Percentiles rank a stretch among this genome's conserved stretches.
Conservation (phyloP, 2,797 vertebrate species). For the Coendou prehensilis region DNA sequence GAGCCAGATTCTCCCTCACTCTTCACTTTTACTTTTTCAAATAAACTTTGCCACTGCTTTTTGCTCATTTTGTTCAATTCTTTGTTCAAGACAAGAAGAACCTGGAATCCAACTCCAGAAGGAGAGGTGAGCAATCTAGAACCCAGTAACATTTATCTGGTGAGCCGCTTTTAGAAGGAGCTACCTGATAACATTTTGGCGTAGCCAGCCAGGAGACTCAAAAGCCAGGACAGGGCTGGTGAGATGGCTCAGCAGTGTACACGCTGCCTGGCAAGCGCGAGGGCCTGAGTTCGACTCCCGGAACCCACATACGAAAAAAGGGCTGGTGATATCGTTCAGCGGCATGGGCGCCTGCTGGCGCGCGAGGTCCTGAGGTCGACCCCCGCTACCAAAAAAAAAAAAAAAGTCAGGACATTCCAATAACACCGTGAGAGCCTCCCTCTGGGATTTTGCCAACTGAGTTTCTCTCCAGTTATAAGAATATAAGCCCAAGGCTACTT, state of each 20-base stretch:
- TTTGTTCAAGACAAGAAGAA: not conserved
- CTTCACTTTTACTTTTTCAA: not conserved
- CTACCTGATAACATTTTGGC: not conserved
- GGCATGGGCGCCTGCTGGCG: no score
- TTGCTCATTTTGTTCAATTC: not conserved
- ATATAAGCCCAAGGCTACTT: not conserved
- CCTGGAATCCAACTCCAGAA: not conserved
- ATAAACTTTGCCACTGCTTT: not conserved
- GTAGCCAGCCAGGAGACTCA: not conserved
- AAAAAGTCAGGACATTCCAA: not conserved
- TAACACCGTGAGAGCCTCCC: not conserved
- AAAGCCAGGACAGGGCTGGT: not conserved
- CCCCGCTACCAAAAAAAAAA: no score
- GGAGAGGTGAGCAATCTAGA: not conserved
- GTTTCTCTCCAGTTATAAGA: not conserved
- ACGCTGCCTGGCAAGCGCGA: no score
- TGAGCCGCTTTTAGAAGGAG: not conserved
- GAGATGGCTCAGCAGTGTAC: no score
- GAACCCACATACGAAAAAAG: no score
- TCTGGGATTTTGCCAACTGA: conserved; percentile 1
- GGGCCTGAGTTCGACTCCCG: no score
- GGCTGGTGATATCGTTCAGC: no score
- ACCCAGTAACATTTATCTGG: not conserved
- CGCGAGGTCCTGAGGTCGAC: no score
- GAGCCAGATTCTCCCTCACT: not conserved